Percentiles rank a stretch among this genome's conserved stretches.
Evolutionary conservation across 2,797 vertebrate species (phyloP).

Genomic region (Sardinella longiceps): DNA sequence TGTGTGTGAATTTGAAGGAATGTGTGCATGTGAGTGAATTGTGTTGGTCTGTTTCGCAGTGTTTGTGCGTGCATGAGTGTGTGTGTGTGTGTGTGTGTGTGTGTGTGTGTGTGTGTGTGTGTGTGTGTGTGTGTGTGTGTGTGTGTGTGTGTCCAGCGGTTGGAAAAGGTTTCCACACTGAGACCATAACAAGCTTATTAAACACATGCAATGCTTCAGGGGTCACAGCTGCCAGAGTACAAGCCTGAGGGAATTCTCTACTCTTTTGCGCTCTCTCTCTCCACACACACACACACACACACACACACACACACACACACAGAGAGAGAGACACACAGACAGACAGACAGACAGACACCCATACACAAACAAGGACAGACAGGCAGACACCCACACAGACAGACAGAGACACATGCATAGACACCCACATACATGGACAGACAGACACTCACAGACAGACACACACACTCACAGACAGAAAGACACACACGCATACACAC

Average conservation of each 20-base stretch:
- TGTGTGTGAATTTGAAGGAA: background rate
- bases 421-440: too few species aligned
- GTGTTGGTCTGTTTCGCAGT: background rate
- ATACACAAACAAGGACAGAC: too few species aligned
- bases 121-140: background rate
- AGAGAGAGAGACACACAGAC: too few species aligned
- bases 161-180: slow-evolving; percentile 36
- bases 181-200: slow-evolving; percentile 53
- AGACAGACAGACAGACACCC: too few species aligned
- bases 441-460: too few species aligned
- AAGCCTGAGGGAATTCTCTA: slow-evolving; percentile 25
- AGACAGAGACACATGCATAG: too few species aligned
- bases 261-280: too few species aligned
- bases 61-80: background rate
- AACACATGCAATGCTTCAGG: slow-evolving; percentile 49
- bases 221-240: slow-evolving; percentile 57
- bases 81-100: slow-evolving; percentile 22
- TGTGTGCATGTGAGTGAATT: background rate
- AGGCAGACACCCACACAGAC: too few species aligned
- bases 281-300: background rate
- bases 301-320: background rate
- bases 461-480: too few species aligned
- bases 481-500: too few species aligned
- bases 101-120: slow-evolving; percentile 11
- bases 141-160: slow-evolving; percentile 7